Base-by-base conservation (phyloP, 2,797 vertebrate species). In the Atherinosoma microstoma region DNA sequence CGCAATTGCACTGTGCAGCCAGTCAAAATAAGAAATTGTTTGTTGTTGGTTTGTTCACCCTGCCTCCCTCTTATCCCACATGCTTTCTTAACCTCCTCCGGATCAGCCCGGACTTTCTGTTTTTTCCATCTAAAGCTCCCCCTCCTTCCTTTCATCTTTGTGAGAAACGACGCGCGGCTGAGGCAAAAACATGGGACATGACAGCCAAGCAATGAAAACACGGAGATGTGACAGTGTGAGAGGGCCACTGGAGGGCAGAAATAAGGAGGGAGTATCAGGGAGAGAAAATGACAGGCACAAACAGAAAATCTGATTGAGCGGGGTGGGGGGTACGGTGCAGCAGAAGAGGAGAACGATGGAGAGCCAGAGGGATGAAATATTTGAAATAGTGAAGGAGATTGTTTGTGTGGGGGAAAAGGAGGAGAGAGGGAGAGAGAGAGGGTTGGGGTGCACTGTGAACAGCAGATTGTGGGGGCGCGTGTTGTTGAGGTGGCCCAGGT, bases 11-110 rank as follows among this genome's bases (percentile, higher is more conserved):
- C 79, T 22, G 75, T 20, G 78, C 73, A 87, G 87, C 84, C 88
- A 92, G 93, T 87, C 90, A 92, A 93, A 94, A 94, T 92, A 94
- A 88, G 76, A 92, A 88, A 90, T 80, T 89, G 85, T 92, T 93
- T 93, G 91, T 91, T 91, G 78, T 90, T 92, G 84, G 86, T 91
- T 88, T 90, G 79, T 89, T 91, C 87, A 88, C 85, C 81, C 85
- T 80, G 83, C 82, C 86, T 92, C 83, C 85, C 81, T 90, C 80
- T 88, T 79, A 79, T 89, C 88, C 83, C 79, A 75, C 76, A 72
- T 90, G 89, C 83, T 92, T 91, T 87, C 86, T 92, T 93, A 93
- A 92, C 89, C 90, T 89, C 82, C 79, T 78, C 76, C 53, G 2
- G 90, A 84, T 85, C 74, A 76, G 64, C 73, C 80, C 18, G 67